Base-by-base conservation (phyloP, 2,888 invertebrate genomes). In the Melanostoma mellinum region DNA sequence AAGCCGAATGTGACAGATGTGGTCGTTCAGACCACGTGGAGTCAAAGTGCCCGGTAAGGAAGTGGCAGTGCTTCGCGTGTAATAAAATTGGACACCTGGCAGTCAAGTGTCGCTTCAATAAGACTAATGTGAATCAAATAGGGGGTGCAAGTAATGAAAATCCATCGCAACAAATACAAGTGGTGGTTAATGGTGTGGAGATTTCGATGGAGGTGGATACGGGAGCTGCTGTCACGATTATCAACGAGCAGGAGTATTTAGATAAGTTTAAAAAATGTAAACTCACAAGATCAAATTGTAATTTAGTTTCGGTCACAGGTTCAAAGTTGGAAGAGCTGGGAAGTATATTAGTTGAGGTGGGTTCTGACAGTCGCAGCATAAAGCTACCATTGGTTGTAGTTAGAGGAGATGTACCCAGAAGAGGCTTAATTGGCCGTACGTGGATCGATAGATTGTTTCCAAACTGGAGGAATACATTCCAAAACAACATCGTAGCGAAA, bases 341-440 rank as follows among this genome's bases (percentile, higher is more conserved):
- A 35, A 53, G 2, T 9, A 9, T 53, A 35, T 36, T 53, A 9
- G 10, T 53, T 35, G 53, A 53, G n/a, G 53, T 53, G 6, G 9
- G 10, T 2, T 56, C 55, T 36, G 55, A 38, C 55, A 40, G 38
- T 38, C 55, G 38, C 53, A 35, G 33, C 35, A 35, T 53, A n/a
- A 33, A 53, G 53, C n/a, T 53, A 53, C 55, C 55, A 38, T 56
- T 56, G 6, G 55, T 38, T 38, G 55, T 56, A 3, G 55, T 56
- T 56, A 36, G 38, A 56, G 38, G 20, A 38, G 36, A 56, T 4
- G 30, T 56, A 38, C 38, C 40, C 20, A 38, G 8, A 56, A 56
- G 20, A 20, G 6, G 38, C 20, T 20, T 56, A 38, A 20, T 5
- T 10, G 38, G 8, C 6, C 52, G 55, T 5, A 56, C 55, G 6